Base-by-base conservation (phyloP, 2,113 vertebrate species). In the Athene noctua region DNA sequence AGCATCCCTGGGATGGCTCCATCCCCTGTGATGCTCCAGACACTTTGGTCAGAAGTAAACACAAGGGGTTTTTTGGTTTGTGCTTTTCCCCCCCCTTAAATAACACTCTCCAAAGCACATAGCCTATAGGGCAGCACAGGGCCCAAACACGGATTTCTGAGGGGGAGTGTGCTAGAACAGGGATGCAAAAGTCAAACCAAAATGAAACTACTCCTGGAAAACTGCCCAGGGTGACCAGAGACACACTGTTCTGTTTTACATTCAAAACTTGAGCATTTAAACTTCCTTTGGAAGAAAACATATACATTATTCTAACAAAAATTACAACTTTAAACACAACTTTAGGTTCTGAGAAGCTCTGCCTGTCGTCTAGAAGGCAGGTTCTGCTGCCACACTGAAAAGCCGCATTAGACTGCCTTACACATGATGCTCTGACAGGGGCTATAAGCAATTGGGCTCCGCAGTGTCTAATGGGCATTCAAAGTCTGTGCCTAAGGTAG, bases 381-480 rank as follows among this genome's bases (percentile, higher is more conserved):
- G 67, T 25, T 44, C 51, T 83, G 58, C 42, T 27, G 17, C 30
- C 4, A 9, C 0, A 0, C 46, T 63, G 47, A 72, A 92, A 20
- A 34, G 91, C 11, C 34, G 38, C 0, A 0, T 23, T 16, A 61
- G 47, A 38, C 25, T 54, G 46, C 23, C 40, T 65, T 27, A 38
- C 6, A 20, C 1, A 1, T 2, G 26, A 42, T 17, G 52, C 26
- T 74, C 38, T 30, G 26, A 15, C 6, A 36, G 0, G 6, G 46
- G 40, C 49, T 65, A 18, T 5, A 77, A 40, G 26, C 40, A 52
- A 27, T 29, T 13, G 59, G 29, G 46, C 22, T 38, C 27, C 19
- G 12, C 38, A 18, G 17, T 4, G 17, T 32, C 11, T 11, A 71
- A 3, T 0, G 0, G 16, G 11, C 11, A 62, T 34, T 40, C 70